Base-by-base conservation (phyloP, 2,888 invertebrate genomes). In the Drosophila merina region DNA sequence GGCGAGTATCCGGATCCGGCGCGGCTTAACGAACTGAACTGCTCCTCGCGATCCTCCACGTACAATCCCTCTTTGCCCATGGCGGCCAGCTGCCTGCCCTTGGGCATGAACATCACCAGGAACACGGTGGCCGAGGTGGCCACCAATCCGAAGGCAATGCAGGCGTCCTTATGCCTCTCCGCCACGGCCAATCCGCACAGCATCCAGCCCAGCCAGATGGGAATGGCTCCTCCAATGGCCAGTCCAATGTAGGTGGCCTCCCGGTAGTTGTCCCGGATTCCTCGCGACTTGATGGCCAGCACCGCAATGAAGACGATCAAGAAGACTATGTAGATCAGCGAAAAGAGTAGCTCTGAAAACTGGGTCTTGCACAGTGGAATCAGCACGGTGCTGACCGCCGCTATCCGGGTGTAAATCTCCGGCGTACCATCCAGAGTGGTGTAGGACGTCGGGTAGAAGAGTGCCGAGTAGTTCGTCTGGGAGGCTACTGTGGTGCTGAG, bases 41-140 rank as follows among this genome's bases (percentile, higher is more conserved):
- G 94, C 81, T 97, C 97, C 80, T 96, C 96, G 69, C 96, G 93
- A 91, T 96, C 97, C 87, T 96, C 96, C 75, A 95, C 94, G 91
- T 95, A 96, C 74, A 96, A 94, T 10, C 96, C 97, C 89, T 97
- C 97, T 86, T 97, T 96, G 49, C 98, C 98, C 93, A 98, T 95
- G 50, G 97, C 97, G 0, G 97, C 97, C 86, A 98, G 92, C 88
- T 98, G 97, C 42, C 98, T 93, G 31, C 98, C 97, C 92, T 96
- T 98, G 33, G 98, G 96, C 92, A 97, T 95, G 92, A 98, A 98
- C 98, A 98, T 98, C 62, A 97, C 95, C 81, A 97, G 94, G 92
- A 98, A 97, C 56, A 97, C 95, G 48, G 97, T 94, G 9, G 95
- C 94, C 74, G 97, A 96, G 12, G 96, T 97, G 58, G 96, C 94